phyloP scores from a whole-genome alignment of 2,113 vertebrate genomes.

The Spea multiplicata region DNA sequence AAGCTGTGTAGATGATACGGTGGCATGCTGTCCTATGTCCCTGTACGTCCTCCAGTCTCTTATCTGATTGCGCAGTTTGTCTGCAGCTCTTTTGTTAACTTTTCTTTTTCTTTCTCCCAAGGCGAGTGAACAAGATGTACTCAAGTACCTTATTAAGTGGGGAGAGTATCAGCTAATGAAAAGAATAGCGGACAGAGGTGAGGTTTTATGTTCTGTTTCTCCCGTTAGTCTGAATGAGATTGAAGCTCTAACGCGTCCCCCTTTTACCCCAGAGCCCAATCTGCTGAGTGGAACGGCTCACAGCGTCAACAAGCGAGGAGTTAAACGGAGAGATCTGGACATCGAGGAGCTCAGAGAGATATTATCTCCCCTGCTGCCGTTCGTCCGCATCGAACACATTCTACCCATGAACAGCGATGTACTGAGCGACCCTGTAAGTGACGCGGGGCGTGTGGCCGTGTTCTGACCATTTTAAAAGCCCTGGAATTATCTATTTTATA shows the following conservation, averaged over 20 bases:
- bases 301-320: conserved; percentile 96
- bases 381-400: conserved; percentile 91
- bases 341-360: conserved; percentile 93
- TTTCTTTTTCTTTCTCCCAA: conserved; percentile 52
- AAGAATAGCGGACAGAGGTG: conserved; percentile 98
- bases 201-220: conserved; percentile 44
- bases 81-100: no score
- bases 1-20: no score
- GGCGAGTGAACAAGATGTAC: conserved; percentile 98
- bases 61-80: no score
- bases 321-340: conserved; percentile 94
- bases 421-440: conserved; percentile 86
- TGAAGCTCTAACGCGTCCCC: neutral
- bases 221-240: neutral
- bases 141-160: conserved; percentile 98
- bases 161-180: conserved; percentile 97
- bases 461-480: no score
- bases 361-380: conserved; percentile 87
- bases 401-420: conserved; percentile 90
- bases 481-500: no score
- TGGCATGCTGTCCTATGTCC: no score
- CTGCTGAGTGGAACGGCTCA: conserved; percentile 95
- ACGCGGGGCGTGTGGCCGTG: no score
- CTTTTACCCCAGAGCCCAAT: conserved; percentile 83
- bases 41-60: no score